Evolutionary conservation across 2,888 invertebrate genomes (phyloP), one percentile per base, ranked within the genome.

Genomic region (Dynastes maya): DNA sequence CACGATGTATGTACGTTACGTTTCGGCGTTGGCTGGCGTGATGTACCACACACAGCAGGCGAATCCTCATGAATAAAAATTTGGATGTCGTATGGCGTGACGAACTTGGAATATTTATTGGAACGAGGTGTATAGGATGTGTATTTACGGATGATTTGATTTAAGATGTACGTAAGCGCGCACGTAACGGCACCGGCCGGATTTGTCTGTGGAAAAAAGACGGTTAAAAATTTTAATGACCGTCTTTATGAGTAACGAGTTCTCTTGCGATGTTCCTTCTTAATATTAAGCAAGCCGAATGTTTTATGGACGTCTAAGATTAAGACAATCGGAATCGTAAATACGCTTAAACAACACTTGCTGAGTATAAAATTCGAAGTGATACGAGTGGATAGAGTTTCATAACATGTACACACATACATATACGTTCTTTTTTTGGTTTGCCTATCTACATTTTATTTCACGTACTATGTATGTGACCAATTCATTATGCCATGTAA

Each of bases 11-110:
- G 72, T 61, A 11, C 8, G 11, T 32, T 16, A 32, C 4, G 32
- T 2, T 8, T 61, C 22, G 61, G 40, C 27, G 61, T 61, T 74
- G 49, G 45, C 45, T 63, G 61, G 72, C 40, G 16, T 55, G 55
- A 55, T 55, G 58, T 74, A 74, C 72, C 72, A 45, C 72, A 27
- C 72, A 74, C 72, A 27, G 61, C 45, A 40, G 22, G 49, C 61
- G 61, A 61, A 61, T 74, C 40, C 72, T 74, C 58, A 74, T 74
- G 72, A 74, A 74, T 74, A 74, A 74, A 74, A 74, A 29, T 74
- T 74, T 63, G 61, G 72, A 74, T 13, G 61, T 74, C 22, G 55
- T 55, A 55, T 9, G 40, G 27, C 27, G 72, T 61, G 72, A 74
- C 72, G 72, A 45, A 74, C 61, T 61, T 63, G 40, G 72, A 74